Conservation (phyloP, 2,113 vertebrate species). For the Caretta caretta region DNA sequence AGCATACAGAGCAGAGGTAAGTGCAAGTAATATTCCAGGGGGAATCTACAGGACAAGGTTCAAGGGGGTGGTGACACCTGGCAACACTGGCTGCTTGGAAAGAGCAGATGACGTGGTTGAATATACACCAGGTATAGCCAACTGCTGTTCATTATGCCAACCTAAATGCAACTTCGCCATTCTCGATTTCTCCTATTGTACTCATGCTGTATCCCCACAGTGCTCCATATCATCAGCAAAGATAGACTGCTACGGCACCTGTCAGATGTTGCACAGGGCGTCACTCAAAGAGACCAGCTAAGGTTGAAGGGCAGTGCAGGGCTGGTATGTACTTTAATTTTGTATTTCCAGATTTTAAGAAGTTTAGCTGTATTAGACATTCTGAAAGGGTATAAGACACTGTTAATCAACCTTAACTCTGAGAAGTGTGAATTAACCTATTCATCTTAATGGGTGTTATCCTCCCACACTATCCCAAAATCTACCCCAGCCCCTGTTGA, state of each 20-base stretch:
- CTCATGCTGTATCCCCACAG: background rate
- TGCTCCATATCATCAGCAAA: background rate
- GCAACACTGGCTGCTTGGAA: background rate
- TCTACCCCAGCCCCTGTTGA: too few relatives aligned
- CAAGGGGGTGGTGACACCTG: background rate
- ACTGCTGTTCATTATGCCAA: background rate
- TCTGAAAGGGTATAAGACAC: too few relatives aligned
- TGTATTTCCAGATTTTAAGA: too few relatives aligned
- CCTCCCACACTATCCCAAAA: too few relatives aligned
- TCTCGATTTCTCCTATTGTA: background rate
- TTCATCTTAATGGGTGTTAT: too few relatives aligned
- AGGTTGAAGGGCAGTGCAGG: too few relatives aligned
- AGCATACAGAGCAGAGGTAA: background rate
- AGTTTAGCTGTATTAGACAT: too few relatives aligned
- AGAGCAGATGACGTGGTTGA: background rate
- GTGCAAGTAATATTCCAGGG: background rate
- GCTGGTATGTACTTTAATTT: too few relatives aligned
- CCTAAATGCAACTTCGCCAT: background rate
- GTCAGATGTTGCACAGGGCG: too few relatives aligned
- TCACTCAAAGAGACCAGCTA: too few relatives aligned
- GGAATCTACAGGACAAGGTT: fast-evolving
- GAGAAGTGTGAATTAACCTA: too few relatives aligned
- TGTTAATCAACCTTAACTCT: too few relatives aligned
- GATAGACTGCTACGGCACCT: background rate
- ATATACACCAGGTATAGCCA: background rate